Percentiles rank a stretch among this genome's conserved stretches.
Evolutionary conservation across 2,797 vertebrate species (phyloP).

Genomic region (Melanogrammus aeglefinus): DNA sequence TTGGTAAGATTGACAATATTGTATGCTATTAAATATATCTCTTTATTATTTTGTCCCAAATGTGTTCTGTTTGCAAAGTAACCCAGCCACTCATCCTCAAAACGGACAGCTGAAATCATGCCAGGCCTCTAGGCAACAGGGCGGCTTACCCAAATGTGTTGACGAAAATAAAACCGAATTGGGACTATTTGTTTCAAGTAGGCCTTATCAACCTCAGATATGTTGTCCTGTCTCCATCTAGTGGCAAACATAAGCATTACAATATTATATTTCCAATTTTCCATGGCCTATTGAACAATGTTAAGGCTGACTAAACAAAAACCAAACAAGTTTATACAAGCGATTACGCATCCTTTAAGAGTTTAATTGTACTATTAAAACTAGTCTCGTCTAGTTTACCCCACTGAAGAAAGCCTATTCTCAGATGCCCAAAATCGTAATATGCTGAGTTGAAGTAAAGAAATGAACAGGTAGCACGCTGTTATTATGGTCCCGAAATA

Average conservation of each 20-base stretch:
- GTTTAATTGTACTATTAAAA: neutral
- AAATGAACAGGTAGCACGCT: too few relatives aligned
- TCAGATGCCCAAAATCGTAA: neutral
- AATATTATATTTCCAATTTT: neutral
- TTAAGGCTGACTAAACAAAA: too few relatives aligned
- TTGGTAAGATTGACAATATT: neutral
- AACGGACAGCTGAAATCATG: neutral
- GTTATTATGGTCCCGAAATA: neutral
- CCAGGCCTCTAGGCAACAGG: neutral
- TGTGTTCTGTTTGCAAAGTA: neutral
- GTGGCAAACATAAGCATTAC: neutral
- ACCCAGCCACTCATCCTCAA: neutral
- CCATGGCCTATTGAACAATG: neutral
- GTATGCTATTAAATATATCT: neutral
- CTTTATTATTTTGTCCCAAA: neutral
- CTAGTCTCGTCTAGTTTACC: neutral
- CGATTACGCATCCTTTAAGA: too few relatives aligned
- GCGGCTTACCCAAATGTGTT: neutral
- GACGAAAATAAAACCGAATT: neutral
- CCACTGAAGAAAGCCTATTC: neutral
- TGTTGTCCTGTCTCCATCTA: conserved; percentile 2
- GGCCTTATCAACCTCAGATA: neutral
- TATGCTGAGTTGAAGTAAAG: neutral
- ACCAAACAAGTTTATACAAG: neutral
- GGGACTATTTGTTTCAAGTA: neutral